These are phyloP conservation scores for Meghimatium bilineatum DNA, from an alignment of 2,888 invertebrate genomes.

Conservation along the genomic window DNA sequence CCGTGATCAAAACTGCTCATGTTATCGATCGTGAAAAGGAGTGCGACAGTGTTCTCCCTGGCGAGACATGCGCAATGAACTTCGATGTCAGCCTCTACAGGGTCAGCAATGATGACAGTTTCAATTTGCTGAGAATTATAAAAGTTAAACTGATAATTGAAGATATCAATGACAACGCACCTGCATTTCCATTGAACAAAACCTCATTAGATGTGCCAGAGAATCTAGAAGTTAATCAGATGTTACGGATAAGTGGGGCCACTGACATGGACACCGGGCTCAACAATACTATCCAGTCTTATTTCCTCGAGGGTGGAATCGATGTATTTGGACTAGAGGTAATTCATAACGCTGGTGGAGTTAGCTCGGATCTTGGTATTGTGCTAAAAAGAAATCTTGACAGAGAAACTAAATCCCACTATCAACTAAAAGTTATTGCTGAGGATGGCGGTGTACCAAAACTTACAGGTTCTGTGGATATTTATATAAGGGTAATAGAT, in stretches of 20 bases:
- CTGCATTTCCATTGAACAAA: conserved; percentile 56
- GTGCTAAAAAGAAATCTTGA: conserved; percentile 61
- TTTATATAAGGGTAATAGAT: conserved; percentile 66
- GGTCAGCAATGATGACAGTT: conserved; percentile 52
- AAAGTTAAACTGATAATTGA: conserved; percentile 57
- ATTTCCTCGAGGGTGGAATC: conserved; percentile 54
- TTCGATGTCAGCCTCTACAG: conserved; percentile 65
- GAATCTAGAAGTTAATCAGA: conserved; percentile 57
- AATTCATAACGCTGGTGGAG: conserved; percentile 56
- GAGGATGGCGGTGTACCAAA: conserved; percentile 66
- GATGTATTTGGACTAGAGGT: conserved; percentile 60
- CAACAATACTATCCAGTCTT: conserved; percentile 60
- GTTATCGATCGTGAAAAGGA: conserved; percentile 64
- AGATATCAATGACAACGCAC: conserved; percentile 67
- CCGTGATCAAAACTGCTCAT: conserved; percentile 59
- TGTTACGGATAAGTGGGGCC: conserved; percentile 61
- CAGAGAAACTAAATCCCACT: conserved; percentile 61
- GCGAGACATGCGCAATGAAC: conserved; percentile 56
- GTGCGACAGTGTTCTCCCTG: conserved; percentile 53
- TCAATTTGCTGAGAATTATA: conserved; percentile 64
- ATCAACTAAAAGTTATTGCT: conserved; percentile 64
- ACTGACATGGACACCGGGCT: conserved; percentile 62
- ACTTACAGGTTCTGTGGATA: conserved; percentile 62
- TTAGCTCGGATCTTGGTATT: conserved; percentile 62
- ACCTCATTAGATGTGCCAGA: conserved; percentile 62